These are phyloP conservation scores for Heliconius ismenius DNA, from an alignment of 2,888 invertebrate species.

Conservation along the genomic window DNA sequence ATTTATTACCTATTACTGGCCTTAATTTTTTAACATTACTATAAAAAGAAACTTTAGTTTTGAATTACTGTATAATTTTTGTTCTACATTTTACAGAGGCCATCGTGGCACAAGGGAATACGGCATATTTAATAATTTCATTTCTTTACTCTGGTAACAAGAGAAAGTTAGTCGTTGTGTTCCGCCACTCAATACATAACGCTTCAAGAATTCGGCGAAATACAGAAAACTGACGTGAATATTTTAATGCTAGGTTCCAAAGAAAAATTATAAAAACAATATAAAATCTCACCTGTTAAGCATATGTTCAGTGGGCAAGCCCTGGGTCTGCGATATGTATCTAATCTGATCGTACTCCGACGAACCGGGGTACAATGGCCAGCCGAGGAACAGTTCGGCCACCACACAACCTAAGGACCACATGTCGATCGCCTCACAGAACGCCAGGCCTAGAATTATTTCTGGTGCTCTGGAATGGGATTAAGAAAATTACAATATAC, in stretches of 20 bases:
- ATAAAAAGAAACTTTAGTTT: no score
- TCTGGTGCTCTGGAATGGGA: slow-evolving; percentile 89
- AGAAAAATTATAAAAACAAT: not conserved
- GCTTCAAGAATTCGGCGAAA: not conserved
- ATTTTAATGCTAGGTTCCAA: not conserved
- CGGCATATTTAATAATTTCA: not conserved
- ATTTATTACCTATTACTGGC: no score
- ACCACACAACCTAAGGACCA: slow-evolving; percentile 99
- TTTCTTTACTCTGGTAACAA: not conserved
- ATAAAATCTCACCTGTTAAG: slow-evolving; percentile 88
- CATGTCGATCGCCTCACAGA: slow-evolving; percentile 99
- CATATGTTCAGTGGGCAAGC: slow-evolving; percentile 98
- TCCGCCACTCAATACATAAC: not conserved
- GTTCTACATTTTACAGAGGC: no score
- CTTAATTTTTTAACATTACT: no score
- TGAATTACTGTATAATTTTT: no score
- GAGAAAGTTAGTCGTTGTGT: not conserved
- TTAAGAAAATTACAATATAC: not conserved
- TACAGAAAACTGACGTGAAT: not conserved
- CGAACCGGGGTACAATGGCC: slow-evolving; percentile 99
- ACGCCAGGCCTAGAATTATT: slow-evolving; percentile 97
- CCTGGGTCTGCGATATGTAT: slow-evolving; percentile 98
- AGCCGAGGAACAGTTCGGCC: slow-evolving; percentile 98
- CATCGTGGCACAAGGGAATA: no score
- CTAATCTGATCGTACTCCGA: slow-evolving; percentile 99